phyloP scores from a whole-genome alignment of 1,140 invertebrate genomes.

The Stegodyphus mimosarum region DNA sequence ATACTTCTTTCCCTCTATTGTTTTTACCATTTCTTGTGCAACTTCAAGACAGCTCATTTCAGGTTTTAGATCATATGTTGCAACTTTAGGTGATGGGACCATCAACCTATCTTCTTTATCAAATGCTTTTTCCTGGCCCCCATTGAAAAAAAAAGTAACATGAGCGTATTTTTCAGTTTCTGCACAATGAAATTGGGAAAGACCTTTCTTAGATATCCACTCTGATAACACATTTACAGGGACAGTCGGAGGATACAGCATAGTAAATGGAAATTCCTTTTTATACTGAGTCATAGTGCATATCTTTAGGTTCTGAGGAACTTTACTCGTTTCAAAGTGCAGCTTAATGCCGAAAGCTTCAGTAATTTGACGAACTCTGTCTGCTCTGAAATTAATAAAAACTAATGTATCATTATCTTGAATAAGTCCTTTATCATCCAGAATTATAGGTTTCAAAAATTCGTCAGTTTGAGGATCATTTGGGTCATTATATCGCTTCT shows the following conservation, averaged over 20 bases:
- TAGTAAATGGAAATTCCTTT: conserved; percentile 69
- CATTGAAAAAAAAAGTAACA: conserved; percentile 72
- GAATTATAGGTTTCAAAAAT: conserved; percentile 71
- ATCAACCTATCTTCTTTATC: conserved; percentile 68
- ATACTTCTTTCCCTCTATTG: conserved; percentile 67
- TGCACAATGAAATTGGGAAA: conserved; percentile 70
- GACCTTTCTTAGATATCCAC: conserved; percentile 66
- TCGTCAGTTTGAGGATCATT: conserved; percentile 69
- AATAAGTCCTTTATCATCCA: conserved; percentile 66
- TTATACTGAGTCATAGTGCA: conserved; percentile 71
- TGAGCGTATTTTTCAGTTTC: conserved; percentile 72
- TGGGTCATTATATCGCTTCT: conserved; percentile 58
- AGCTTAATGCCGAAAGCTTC: conserved; percentile 68
- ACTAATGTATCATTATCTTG: conserved; percentile 70
- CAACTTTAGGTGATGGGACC: conserved; percentile 72
- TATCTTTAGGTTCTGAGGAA: conserved; percentile 64
- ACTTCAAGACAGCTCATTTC: conserved; percentile 70
- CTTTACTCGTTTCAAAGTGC: conserved; percentile 67
- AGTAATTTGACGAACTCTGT: conserved; percentile 70
- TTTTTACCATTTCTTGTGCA: conserved; percentile 69
- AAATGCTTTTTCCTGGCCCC: conserved; percentile 69
- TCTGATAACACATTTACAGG: conserved; percentile 70
- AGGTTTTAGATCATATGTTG: conserved; percentile 70
- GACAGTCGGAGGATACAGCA: conserved; percentile 68
- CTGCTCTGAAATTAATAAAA: conserved; percentile 71